Evolutionary conservation across 1,140 invertebrate genomes (phyloP).

Genomic region (Caenorhabditis latens): DNA sequence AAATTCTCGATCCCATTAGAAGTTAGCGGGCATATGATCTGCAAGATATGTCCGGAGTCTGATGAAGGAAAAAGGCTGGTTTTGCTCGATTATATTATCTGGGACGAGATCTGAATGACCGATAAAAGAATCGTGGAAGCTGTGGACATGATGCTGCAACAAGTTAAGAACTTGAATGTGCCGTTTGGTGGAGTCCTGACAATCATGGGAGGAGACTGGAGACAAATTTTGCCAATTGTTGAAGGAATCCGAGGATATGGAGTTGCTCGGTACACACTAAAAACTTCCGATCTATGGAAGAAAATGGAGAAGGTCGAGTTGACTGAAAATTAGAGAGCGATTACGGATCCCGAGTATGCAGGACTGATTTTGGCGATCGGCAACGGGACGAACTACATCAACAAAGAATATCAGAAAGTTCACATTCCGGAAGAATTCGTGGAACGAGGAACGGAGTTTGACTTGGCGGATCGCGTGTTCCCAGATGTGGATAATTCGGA

Average conservation of each 20-base stretch:
- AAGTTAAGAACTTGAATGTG: slow-evolving; percentile 3
- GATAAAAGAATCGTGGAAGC: slow-evolving; percentile 39
- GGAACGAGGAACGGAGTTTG: background rate
- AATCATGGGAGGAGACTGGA: slow-evolving; percentile 74
- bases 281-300: background rate
- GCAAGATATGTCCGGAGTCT: background rate
- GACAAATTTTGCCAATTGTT: slow-evolving; percentile 72
- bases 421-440: background rate
- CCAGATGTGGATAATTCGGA: background rate
- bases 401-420: background rate
- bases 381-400: background rate
- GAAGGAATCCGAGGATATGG: slow-evolving; percentile 28
- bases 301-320: slow-evolving; percentile 51
- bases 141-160: slow-evolving; percentile 47
- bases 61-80: slow-evolving; percentile 25
- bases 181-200: slow-evolving; percentile 74
- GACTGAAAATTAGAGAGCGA: slow-evolving; percentile 61
- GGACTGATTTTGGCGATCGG: background rate
- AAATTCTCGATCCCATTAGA: slow-evolving; percentile 57
- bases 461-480: background rate
- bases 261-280: background rate
- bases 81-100: slow-evolving; percentile 35
- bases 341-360: slow-evolving; percentile 14
- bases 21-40: background rate
- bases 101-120: slow-evolving; percentile 59